Evolutionary conservation across 2,113 vertebrate genomes (phyloP), one percentile per base, ranked within the genome.

Genomic region (Sphaerodactylus townsendi): DNA sequence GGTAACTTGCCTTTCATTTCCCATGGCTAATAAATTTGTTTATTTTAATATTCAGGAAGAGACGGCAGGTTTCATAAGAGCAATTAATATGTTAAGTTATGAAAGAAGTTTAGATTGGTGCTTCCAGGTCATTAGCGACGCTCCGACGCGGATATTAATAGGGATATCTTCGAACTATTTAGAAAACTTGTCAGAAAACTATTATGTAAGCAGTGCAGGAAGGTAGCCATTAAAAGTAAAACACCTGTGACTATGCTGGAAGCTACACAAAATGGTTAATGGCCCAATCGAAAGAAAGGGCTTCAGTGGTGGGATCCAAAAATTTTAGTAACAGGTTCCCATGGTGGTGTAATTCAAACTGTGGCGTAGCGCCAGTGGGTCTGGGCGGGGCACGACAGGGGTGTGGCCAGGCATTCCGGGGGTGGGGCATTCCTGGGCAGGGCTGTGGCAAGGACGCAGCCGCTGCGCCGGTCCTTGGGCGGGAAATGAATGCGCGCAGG

Each of bases 91-190:
- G 44, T 8, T 1, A 50, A 4, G 66, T 77, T 39, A 65, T 3
- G 53, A 76, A 68, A 48, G 5, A 5, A 1, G 90, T 82, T 69
- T 84, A 66, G 8, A 35, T 84, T 75, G 15, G 35, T 33, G 37
- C 72, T 86, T 90, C 90, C 86, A 59, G 90, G 87, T 66, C 73
- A 87, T 28, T 65, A 81, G 41, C 78, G 68, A 77, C 56, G 83
- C 87, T 81, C 14, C 93, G 90, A 93, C 93, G 91, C 87, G 92
- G 92, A 92, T 88, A 86, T 88, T 90, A 85, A 91, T 85, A 85
- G 76, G 87, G 68, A 92, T 87, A n/a, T 19, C 78, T 53, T 86
- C n/a, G 48, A 48, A 48, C 19, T 48, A 46, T 48, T 68, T 65
- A 35, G 41, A 35, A 48, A 14, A 39, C 59, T 44, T 48, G 30